A percentile compares a stretch with the other conserved stretches of the same genome.
Evolutionary conservation across 2,113 vertebrate genomes (phyloP).

Genomic region (Vidua chalybeata): DNA sequence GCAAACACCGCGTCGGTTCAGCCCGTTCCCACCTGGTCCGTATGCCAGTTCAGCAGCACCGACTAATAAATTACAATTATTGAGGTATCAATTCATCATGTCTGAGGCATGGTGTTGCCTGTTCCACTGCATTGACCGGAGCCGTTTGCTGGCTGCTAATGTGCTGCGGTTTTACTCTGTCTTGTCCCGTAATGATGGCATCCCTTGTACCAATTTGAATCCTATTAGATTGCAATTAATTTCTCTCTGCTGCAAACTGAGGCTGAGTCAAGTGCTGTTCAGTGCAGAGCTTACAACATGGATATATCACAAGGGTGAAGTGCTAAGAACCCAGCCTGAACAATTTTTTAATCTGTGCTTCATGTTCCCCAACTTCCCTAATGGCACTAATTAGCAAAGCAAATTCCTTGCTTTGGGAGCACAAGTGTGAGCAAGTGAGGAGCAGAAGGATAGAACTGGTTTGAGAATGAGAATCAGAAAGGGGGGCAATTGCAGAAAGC

Average conservation of each 20-base stretch:
- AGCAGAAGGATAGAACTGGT: not conserved
- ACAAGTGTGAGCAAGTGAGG: not conserved
- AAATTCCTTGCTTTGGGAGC: constrained; percentile 43
- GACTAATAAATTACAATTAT: constrained; percentile 51
- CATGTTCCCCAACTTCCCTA: constrained; percentile 21
- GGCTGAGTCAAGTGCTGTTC: constrained; percentile 38
- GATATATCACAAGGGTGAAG: constrained; percentile 16
- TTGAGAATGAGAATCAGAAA: not conserved
- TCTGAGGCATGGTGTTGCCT: constrained; percentile 14
- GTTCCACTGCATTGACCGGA: constrained; percentile 57
- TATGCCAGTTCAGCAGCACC: not conserved
- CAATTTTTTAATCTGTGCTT: constrained; percentile 31
- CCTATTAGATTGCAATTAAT: constrained; percentile 70
- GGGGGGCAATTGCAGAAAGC: not conserved
- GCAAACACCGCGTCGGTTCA: not conserved
- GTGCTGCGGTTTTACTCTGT: constrained; percentile 33
- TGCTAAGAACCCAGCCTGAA: not conserved
- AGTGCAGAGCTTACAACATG: not conserved
- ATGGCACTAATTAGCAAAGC: constrained; percentile 41
- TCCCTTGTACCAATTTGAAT: constrained; percentile 70
- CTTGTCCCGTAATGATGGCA: constrained; percentile 58
- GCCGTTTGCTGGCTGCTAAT: constrained; percentile 51
- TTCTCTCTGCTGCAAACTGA: constrained; percentile 44
- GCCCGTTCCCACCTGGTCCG: not conserved
- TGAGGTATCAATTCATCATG: constrained; percentile 61